A percentile compares a stretch with the other conserved stretches of the same genome.
Conservation (phyloP, 2,797 vertebrate genomes). For the Sebastes diaconus region DNA sequence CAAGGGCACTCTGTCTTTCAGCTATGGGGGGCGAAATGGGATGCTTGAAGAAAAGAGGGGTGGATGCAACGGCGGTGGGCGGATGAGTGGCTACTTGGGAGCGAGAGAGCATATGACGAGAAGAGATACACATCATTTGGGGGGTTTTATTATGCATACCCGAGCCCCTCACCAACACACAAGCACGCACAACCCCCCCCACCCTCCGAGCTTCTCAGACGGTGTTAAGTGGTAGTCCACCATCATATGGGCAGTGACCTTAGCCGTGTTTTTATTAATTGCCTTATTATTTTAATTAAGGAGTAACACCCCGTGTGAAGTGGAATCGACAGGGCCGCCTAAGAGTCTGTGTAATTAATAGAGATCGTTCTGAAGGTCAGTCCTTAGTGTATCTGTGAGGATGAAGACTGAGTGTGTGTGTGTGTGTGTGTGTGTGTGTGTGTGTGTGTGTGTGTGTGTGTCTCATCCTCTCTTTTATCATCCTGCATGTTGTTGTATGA, state of each 20-base stretch:
- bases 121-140: constrained; percentile 49
- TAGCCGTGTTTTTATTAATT: constrained; percentile 81
- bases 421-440: constrained; percentile 19
- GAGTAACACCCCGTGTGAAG: constrained; percentile 68
- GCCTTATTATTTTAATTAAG: constrained; percentile 82
- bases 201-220: neutral
- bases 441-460: constrained; percentile 1
- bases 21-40: constrained; percentile 61
- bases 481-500: constrained; percentile 70
- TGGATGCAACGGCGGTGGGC: constrained; percentile 16
- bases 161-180: neutral
- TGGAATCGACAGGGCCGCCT: constrained; percentile 61
- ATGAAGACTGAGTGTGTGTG: constrained; percentile 4
- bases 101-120: constrained; percentile 9
- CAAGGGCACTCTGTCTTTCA: constrained; percentile 87
- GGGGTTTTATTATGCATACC: neutral
- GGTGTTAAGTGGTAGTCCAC: constrained; percentile 61
- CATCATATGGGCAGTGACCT: constrained; percentile 73
- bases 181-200: neutral
- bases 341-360: constrained; percentile 78
- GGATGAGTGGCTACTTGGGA: constrained; percentile 51
- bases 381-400: constrained; percentile 47
- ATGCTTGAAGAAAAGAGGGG: constrained; percentile 54
- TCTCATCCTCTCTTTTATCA: constrained; percentile 61
- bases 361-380: constrained; percentile 78